Evolutionary conservation across 2,797 vertebrate genomes (phyloP).

Genomic region (Rhinoraja longicauda): DNA sequence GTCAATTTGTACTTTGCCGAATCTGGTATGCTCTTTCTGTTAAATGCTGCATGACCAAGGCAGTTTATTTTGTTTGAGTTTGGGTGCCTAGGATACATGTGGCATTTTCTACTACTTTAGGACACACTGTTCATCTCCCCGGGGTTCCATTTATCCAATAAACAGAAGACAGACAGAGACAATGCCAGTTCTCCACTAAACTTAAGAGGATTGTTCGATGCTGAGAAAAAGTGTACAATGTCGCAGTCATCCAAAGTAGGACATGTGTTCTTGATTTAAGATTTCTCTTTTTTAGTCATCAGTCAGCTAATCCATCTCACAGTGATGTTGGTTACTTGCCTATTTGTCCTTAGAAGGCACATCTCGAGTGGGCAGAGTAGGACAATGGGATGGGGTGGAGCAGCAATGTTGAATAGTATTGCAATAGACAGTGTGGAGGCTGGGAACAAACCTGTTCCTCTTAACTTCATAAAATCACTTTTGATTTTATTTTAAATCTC

Average conservation of each 20-base stretch:
- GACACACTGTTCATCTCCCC: not conserved
- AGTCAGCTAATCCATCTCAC: not conserved
- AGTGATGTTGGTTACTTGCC: not conserved
- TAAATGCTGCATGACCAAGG: not conserved
- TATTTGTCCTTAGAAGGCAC: not conserved
- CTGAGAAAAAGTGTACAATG: not conserved
- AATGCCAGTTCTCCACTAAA: not conserved
- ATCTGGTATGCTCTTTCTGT: not conserved
- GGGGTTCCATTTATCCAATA: not conserved
- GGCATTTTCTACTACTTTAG: not conserved
- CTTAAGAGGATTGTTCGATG: not conserved
- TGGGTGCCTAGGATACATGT: not conserved
- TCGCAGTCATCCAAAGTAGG: not conserved
- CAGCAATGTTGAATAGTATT: not conserved
- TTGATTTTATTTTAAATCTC: not conserved
- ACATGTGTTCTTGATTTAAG: not conserved
- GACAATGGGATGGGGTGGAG: not conserved
- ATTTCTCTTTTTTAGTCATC: not conserved
- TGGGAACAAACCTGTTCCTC: not conserved
- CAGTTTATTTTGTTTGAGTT: not conserved
- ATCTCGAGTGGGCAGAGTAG: not conserved
- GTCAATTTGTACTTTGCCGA: conserved; percentile 7
- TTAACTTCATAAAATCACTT: not conserved
- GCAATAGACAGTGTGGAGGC: not conserved
- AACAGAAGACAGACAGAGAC: not conserved